Base-by-base conservation (phyloP, 2,888 invertebrate genomes). In the Galerucella nymphaeae region DNA sequence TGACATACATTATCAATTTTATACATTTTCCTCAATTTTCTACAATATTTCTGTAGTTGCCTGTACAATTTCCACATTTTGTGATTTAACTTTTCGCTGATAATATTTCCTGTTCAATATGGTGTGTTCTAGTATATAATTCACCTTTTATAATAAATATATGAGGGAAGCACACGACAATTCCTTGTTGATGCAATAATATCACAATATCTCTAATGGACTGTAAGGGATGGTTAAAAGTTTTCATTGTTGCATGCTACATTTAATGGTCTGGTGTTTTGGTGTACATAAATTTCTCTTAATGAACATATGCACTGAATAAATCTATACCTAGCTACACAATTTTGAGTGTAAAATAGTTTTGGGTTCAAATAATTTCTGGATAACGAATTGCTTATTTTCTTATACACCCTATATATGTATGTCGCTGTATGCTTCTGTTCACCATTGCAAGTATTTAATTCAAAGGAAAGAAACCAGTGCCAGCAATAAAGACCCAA, bases 131-230 rank as follows among this genome's bases (percentile, higher is more conserved):
- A 38, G 30, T 38, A 14, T 30, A 59, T 10, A 30, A 14, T 11
- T 30, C 20, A n/a, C 58, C 18, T 20, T 20, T 58, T 58, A 30
- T 23, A 9, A 58, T 20, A 55, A 58, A 57, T 66, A 57, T 42
- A 58, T 66, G 38, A 66, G 66, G 57, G 23, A 5, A 66, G 20
- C 42, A 14, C 58, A 55, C 66, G 58, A 66, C 18, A 38, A 14
- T 71, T 64, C 53, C 64, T 65, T 59, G 65, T 68, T 70, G 68
- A 75, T 74, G 75, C 73, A 77, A 77, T 77, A 76, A 78, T 77
- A 76, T 76, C 72, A 74, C 75, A 78, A 79, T 78, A 74, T 62
- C 70, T 71, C 67, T 77, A 74, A 77, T 75, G 74, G 73, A 65
- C 67, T 68, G 59, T 66, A 61, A 65, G 72, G 72, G 70, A 63